Conservation (phyloP, 1,140 invertebrate species). For the Macrocentrus cingulum region DNA sequence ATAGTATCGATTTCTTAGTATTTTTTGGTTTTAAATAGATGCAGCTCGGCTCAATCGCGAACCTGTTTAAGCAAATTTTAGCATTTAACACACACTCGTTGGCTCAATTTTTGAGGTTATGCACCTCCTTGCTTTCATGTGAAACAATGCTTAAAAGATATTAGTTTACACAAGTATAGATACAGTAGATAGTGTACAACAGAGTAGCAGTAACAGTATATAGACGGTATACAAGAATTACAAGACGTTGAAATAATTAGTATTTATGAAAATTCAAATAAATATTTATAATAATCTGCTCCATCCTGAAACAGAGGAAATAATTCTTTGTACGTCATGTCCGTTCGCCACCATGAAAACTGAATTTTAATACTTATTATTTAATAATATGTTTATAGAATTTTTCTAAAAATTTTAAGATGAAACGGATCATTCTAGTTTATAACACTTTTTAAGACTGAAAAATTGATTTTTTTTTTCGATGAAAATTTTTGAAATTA, state of each 20-base stretch:
- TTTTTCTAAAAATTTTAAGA: too few species aligned
- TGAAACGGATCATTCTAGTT: too few species aligned
- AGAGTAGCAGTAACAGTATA: slow-evolving; percentile 33
- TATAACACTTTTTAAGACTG: too few species aligned
- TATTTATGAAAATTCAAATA: slow-evolving; percentile 21
- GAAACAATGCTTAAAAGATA: slow-evolving; percentile 19
- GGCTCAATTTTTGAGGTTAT: neutral
- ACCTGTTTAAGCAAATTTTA: neutral
- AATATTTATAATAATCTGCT: slow-evolving; percentile 44
- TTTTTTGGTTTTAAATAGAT: neutral
- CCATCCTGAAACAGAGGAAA: slow-evolving; percentile 58
- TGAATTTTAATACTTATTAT: too few species aligned
- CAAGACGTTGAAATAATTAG: slow-evolving; percentile 27
- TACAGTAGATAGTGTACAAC: slow-evolving; percentile 24
- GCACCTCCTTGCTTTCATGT: neutral
- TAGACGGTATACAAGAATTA: slow-evolving; percentile 28
- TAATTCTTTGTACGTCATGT: slow-evolving; percentile 37
- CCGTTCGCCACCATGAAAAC: slow-evolving; percentile 23
- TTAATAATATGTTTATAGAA: too few species aligned
- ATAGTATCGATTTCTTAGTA: too few species aligned
- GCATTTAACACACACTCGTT: neutral
- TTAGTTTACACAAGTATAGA: slow-evolving; percentile 24
- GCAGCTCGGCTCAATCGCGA: neutral
- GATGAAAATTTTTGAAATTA: too few species aligned
- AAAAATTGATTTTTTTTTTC: too few species aligned